These are phyloP conservation scores for Labeo catla DNA, from an alignment of 2,113 vertebrate species.

Conservation along the genomic window DNA sequence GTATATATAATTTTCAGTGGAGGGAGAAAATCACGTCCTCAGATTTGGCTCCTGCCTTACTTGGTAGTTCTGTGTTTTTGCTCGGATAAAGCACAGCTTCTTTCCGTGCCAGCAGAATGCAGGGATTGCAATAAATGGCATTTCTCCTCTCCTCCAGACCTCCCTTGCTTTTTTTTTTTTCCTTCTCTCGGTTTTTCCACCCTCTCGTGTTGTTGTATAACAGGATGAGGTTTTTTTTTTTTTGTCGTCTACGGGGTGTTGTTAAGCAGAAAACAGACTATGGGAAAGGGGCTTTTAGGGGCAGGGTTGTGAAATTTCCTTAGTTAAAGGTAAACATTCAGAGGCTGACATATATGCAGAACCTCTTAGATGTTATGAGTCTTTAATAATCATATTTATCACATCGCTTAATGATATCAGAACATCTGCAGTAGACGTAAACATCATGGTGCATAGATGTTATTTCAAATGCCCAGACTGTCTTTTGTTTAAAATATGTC, in stretches of 20 bases:
- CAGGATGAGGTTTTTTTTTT: constrained; percentile 40
- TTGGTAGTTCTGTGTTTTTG: constrained; percentile 36
- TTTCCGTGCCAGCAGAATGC: constrained; percentile 52
- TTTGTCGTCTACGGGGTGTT: constrained; percentile 71
- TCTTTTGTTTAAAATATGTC: neutral
- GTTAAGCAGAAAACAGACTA: constrained; percentile 77
- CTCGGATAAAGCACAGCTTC: constrained; percentile 34
- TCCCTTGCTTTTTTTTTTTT: constrained; percentile 7
- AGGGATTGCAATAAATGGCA: constrained; percentile 54
- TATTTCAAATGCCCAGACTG: neutral
- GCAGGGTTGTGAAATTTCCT: constrained; percentile 69
- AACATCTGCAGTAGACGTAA: neutral
- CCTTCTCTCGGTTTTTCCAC: constrained; percentile 29
- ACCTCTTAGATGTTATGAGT: neutral
- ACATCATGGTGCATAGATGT: neutral
- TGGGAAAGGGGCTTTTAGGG: constrained; percentile 67
- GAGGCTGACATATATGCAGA: neutral
- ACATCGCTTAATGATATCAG: neutral
- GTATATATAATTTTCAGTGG: constrained; percentile 24
- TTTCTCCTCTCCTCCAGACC: constrained; percentile 32
- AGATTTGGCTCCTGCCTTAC: constrained; percentile 29
- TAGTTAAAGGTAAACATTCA: constrained; percentile 73
- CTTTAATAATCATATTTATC: neutral
- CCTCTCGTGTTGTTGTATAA: constrained; percentile 52
- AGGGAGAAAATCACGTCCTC: constrained; percentile 7